Evolutionary conservation across 1,140 invertebrate species (phyloP).

Genomic region (Lasioglossum baleicum): DNA sequence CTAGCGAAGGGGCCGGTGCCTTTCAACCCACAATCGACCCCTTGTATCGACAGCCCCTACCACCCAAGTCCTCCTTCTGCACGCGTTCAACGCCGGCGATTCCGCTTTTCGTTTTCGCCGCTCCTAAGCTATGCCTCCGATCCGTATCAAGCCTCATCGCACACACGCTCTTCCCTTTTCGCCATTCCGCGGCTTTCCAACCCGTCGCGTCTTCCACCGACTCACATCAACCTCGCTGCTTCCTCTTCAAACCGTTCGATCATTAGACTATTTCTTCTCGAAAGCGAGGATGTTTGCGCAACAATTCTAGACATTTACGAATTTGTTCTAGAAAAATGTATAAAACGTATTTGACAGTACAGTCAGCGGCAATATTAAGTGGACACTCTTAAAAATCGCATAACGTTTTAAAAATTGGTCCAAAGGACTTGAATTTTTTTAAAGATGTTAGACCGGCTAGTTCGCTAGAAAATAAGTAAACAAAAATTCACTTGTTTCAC

Average conservation of each 20-base stretch:
- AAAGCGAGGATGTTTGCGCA: too few relatives aligned
- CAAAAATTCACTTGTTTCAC: too few relatives aligned
- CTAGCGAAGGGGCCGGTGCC: constrained; percentile 68
- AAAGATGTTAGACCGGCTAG: too few relatives aligned
- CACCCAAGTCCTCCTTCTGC: neutral
- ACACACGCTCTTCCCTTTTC: constrained; percentile 56
- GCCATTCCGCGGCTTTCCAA: neutral
- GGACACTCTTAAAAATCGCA: too few relatives aligned
- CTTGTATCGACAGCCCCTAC: constrained; percentile 74
- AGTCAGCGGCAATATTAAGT: too few relatives aligned
- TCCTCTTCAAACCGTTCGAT: constrained; percentile 17
- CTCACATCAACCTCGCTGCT: constrained; percentile 42
- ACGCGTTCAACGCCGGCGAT: constrained; percentile 42
- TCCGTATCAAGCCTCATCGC: constrained; percentile 72
- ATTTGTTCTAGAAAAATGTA: too few relatives aligned
- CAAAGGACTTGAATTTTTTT: too few relatives aligned
- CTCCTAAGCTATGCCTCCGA: constrained; percentile 40
- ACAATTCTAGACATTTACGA: too few relatives aligned
- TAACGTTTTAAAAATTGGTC: too few relatives aligned
- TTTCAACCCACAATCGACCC: constrained; percentile 74
- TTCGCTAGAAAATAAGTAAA: too few relatives aligned
- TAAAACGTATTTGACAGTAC: too few relatives aligned
- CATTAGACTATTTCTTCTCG: too few relatives aligned
- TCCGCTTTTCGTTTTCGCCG: constrained; percentile 74
- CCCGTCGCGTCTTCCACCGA: neutral